These are phyloP conservation scores for Drosophila paucipuncta DNA, from an alignment of 2,888 invertebrate genomes.

Conservation along the genomic window DNA sequence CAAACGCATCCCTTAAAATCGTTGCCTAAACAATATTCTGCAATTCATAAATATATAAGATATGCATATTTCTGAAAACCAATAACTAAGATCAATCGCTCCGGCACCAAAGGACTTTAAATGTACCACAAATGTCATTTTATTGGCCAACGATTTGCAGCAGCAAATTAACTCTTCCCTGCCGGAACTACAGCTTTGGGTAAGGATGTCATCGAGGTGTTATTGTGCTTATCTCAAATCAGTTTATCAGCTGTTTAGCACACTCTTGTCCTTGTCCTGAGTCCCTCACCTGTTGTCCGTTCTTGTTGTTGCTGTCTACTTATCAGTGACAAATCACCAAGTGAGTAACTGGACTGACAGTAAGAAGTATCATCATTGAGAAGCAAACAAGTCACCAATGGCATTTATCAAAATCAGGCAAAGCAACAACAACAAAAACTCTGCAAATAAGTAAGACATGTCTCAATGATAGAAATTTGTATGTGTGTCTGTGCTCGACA, in stretches of 20 bases:
- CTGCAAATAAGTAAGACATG: slow-evolving; percentile 6
- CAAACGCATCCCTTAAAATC: background rate
- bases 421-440: slow-evolving; percentile 28
- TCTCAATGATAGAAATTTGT: background rate
- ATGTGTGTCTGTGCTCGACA: background rate
- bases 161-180: slow-evolving; percentile 13
- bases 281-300: slow-evolving; percentile 38
- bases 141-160: slow-evolving; percentile 18
- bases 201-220: slow-evolving; percentile 25
- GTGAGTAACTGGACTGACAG: slow-evolving; percentile 60
- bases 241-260: slow-evolving; percentile 33
- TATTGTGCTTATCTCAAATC: slow-evolving; percentile 36
- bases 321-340: slow-evolving; percentile 73
- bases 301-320: slow-evolving; percentile 34
- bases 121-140: slow-evolving; percentile 24
- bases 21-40: background rate
- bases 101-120: slow-evolving; percentile 15
- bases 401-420: slow-evolving; percentile 69
- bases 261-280: slow-evolving; percentile 17
- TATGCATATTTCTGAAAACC: background rate
- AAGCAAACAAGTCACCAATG: slow-evolving; percentile 41
- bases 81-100: background rate
- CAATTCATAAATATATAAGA: background rate
- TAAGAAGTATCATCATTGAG: slow-evolving; percentile 75
- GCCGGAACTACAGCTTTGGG: slow-evolving; percentile 8